Evolutionary conservation across 2,888 invertebrate genomes (phyloP), one percentile per base, ranked within the genome.

Genomic region (Mythimna vitellina): DNA sequence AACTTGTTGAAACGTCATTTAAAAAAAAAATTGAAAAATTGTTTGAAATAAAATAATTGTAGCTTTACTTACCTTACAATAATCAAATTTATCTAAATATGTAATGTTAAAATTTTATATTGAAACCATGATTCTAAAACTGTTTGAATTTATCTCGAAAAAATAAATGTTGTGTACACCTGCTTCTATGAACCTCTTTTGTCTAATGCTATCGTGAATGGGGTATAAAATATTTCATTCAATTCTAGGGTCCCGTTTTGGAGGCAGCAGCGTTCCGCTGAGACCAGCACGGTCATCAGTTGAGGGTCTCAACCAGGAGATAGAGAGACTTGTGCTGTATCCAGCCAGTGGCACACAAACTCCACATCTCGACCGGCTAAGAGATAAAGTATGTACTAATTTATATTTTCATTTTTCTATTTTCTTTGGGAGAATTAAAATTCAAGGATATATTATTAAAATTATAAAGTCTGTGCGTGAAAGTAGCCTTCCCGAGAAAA

Each of bases 241-340:
- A 38, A 63, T 68, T 80, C 35, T 85, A 96, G 96, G 96, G 93
- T 94, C 95, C 46, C 93, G 96, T 70, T 96, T 96, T 66, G 95
- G 95, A 69, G 94, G 93, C 65, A 93, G 94, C 46, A 91, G 93
- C 71, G 94, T 96, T 57, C 96, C 97, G 53, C 95, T 97, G 86
- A 96, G 98, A 87, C 97, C 98, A 71, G 98, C 98, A 91, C 96
- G 98, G 69, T 98, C 97, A 81, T 98, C 98, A 58, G 98, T 98
- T 20, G 98, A 99, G 93, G 98, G 98, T 32, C 96, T 98, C 29
- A 98, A 98, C 93, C 98, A 98, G 92, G 98, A 98, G 95, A 98
- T 98, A 79, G 98, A 98, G 93, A 97, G 97, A 90, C 97, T 98
- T 74, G 98, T 98, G 73, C 95, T 98, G 64, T 95, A 93, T 76